Conservation (phyloP, 2,797 vertebrate species). For the Alca torda region DNA sequence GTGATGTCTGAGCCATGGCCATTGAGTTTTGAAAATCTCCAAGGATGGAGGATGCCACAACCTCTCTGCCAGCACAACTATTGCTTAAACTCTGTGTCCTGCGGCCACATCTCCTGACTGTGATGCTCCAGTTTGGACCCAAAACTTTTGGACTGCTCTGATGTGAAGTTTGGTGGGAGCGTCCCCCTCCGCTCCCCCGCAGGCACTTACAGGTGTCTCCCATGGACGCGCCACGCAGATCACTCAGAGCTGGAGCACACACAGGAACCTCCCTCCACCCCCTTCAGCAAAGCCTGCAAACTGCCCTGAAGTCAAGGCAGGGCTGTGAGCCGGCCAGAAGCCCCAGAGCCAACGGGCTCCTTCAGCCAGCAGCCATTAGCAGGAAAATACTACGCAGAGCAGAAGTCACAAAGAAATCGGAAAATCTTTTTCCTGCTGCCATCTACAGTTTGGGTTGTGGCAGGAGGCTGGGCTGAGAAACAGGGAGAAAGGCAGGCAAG, state of each 20-base stretch:
- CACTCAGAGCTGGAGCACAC: background rate
- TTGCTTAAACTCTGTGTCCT: background rate
- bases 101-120: background rate
- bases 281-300: background rate
- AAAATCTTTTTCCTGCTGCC: conserved; percentile 52
- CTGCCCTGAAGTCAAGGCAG: background rate
- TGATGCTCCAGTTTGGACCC: background rate
- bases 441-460: background rate
- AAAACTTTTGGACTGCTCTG: background rate
- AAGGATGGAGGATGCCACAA: background rate
- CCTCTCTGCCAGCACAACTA: background rate
- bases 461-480: background rate
- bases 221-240: fast-evolving
- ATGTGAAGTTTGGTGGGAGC: background rate
- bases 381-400: background rate
- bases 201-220: background rate
- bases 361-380: background rate
- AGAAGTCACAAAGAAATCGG: background rate
- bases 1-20: background rate
- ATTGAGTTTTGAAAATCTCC: background rate
- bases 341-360: background rate
- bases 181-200: fast-evolving
- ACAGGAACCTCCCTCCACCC: background rate
- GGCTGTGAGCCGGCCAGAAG: background rate
- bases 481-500: background rate